A percentile compares a stretch with the other conserved stretches of the same genome.
phyloP scores from a whole-genome alignment of 2,888 invertebrate species.

The Eristalis intricaria region DNA sequence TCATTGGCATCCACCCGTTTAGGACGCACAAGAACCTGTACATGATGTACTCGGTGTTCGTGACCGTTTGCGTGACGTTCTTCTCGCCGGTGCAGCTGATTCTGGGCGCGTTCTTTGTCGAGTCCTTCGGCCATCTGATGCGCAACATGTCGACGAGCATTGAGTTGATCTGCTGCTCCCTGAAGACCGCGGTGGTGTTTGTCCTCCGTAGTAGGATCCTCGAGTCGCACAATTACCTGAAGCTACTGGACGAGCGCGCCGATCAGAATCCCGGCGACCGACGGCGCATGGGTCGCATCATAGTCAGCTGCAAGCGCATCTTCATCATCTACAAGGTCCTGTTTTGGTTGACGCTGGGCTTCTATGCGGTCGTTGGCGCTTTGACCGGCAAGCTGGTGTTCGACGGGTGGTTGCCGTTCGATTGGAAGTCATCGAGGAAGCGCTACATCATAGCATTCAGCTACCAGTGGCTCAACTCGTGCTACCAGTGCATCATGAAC shows the following conservation, averaged over 20 bases:
- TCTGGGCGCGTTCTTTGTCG: constrained; percentile 45
- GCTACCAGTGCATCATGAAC: constrained; percentile 61
- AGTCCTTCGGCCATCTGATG: constrained; percentile 64
- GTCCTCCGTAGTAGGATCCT: constrained; percentile 35
- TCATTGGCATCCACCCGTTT: constrained; percentile 71
- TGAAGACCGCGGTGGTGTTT: constrained; percentile 60
- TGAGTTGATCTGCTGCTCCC: constrained; percentile 58
- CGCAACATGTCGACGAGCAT: constrained; percentile 69
- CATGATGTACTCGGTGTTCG: constrained; percentile 58
- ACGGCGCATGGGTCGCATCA: constrained; percentile 41
- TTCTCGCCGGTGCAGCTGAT: constrained; percentile 41
- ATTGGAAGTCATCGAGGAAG: constrained; percentile 36
- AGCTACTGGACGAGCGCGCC: constrained; percentile 67
- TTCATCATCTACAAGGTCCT: constrained; percentile 51
- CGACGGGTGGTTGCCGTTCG: constrained; percentile 56
- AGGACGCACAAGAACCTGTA: constrained; percentile 51
- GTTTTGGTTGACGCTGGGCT: constrained; percentile 58
- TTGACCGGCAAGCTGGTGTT: constrained; percentile 60
- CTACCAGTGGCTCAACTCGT: constrained; percentile 62
- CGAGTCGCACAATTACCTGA: constrained; percentile 42
- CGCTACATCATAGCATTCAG: constrained; percentile 52
- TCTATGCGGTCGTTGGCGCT: constrained; percentile 64
- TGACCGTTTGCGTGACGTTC: constrained; percentile 43
- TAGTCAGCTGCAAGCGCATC: constrained; percentile 53
- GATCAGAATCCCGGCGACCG: constrained; percentile 48